phyloP scores from a whole-genome alignment of 2,888 invertebrate genomes.

The Cremastobaeus sp. region DNA sequence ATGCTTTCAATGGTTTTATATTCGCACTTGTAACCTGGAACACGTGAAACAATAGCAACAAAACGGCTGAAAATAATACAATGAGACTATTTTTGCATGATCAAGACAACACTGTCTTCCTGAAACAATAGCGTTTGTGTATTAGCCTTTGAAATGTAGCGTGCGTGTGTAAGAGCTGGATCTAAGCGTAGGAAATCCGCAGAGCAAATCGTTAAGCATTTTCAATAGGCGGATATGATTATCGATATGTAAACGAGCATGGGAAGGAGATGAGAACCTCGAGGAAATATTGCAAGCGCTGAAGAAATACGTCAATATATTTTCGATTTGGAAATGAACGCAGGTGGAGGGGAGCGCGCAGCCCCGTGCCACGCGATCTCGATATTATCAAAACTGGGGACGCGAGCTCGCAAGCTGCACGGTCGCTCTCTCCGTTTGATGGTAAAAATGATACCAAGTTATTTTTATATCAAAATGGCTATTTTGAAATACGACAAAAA shows the following conservation, averaged over 20 bases:
- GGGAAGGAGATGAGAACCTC: background rate
- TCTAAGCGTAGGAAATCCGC: conserved; percentile 38
- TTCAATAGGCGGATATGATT: conserved; percentile 19
- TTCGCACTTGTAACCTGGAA: conserved; percentile 12
- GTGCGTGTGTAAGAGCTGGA: conserved; percentile 40
- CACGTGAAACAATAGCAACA: conserved; percentile 66
- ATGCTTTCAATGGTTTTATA: background rate
- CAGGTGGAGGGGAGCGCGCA: too few relatives aligned
- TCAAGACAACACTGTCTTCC: conserved; percentile 74
- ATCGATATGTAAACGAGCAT: conserved; percentile 16
- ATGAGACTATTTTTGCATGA: conserved; percentile 71
- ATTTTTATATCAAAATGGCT: conserved; percentile 37
- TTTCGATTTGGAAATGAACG: conserved; percentile 16
- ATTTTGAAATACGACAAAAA: conserved; percentile 24
- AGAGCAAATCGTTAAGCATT: conserved; percentile 41
- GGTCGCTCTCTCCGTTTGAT: background rate
- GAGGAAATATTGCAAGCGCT: conserved; percentile 1
- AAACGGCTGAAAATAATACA: conserved; percentile 59
- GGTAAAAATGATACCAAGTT: conserved; percentile 11
- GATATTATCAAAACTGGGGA: background rate
- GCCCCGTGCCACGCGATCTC: too few relatives aligned
- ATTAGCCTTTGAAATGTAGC: conserved; percentile 65
- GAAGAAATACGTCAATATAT: conserved; percentile 7
- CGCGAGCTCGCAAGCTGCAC: background rate
- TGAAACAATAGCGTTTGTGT: conserved; percentile 69